A percentile compares a stretch with the other conserved stretches of the same genome.
phyloP scores from a whole-genome alignment of 2,113 vertebrate species.

The Brachionichthys hirsutus region DNA sequence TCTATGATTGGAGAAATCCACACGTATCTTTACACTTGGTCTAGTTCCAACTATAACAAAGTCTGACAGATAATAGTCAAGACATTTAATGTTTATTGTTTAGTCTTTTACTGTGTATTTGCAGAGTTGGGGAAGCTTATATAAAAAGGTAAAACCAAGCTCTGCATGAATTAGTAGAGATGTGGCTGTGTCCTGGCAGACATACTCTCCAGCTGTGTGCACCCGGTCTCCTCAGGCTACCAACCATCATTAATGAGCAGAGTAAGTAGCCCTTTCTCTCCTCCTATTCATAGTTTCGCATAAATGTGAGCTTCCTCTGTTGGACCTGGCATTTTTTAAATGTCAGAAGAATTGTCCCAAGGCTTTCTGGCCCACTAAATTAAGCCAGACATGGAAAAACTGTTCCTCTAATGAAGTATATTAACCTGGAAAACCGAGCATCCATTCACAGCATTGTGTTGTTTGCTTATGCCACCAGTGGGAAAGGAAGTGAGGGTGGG shows the following conservation, averaged over 20 bases:
- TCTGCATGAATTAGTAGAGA: too few species aligned
- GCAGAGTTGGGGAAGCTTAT: background rate
- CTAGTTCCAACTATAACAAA: slow-evolving; percentile 1
- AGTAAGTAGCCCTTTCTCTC: slow-evolving; percentile 18
- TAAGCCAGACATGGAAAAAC: slow-evolving; percentile 65
- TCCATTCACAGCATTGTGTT: slow-evolving; percentile 36
- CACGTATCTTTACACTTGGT: background rate
- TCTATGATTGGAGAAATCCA: background rate
- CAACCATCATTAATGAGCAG: slow-evolving; percentile 54
- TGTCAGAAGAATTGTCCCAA: slow-evolving; percentile 68
- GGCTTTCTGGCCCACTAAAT: slow-evolving; percentile 60
- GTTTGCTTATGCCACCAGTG: slow-evolving; percentile 40
- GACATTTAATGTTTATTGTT: slow-evolving; percentile 19
- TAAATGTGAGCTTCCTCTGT: slow-evolving; percentile 47
- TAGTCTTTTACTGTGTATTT: background rate
- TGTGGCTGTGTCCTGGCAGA: background rate
- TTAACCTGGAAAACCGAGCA: slow-evolving; percentile 60
- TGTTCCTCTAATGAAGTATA: slow-evolving; percentile 65
- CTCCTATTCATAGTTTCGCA: slow-evolving; percentile 30
- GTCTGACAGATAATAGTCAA: background rate
- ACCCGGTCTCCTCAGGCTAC: slow-evolving; percentile 45
- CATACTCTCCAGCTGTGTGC: slow-evolving; percentile 45
- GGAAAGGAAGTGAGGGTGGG: background rate
- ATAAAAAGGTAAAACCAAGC: too few species aligned
- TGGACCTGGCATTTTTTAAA: slow-evolving; percentile 61